Conservation (phyloP, 2,888 invertebrate species). For the Camponotus fellah region DNA sequence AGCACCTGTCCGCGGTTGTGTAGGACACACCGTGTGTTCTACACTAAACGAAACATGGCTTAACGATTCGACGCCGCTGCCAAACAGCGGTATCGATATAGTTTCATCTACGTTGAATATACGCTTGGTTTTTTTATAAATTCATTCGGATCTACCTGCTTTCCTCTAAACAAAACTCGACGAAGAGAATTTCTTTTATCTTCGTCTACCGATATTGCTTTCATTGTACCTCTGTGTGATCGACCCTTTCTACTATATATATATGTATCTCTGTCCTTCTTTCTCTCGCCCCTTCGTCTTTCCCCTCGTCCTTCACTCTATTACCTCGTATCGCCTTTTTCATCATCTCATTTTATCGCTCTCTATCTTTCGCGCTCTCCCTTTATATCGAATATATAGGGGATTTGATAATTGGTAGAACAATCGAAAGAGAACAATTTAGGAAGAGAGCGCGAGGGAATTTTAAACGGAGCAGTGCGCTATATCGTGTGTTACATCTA, state of each 20-base stretch:
- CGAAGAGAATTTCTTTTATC: slow-evolving; percentile 51
- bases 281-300: not conserved
- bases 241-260: not conserved
- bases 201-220: slow-evolving; percentile 52
- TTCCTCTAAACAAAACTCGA: slow-evolving; percentile 52
- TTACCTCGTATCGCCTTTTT: slow-evolving; percentile 26
- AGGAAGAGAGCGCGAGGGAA: not conserved
- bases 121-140: slow-evolving; percentile 55
- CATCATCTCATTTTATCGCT: slow-evolving; percentile 36
- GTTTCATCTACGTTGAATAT: slow-evolving; percentile 55
- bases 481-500: not conserved
- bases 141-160: slow-evolving; percentile 60
- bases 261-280: not conserved
- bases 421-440: slow-evolving; percentile 24
- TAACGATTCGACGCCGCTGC: slow-evolving; percentile 57
- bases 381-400: not conserved
- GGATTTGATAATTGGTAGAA: slow-evolving; percentile 38
- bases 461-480: not conserved
- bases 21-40: slow-evolving; percentile 13
- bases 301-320: slow-evolving; percentile 13
- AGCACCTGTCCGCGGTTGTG: slow-evolving; percentile 43
- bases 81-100: slow-evolving; percentile 40
- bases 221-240: slow-evolving; percentile 47
- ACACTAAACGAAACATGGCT: slow-evolving; percentile 29
- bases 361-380: not conserved